Evolutionary conservation across 2,888 invertebrate genomes (phyloP).

Genomic region (Athalia cordata): DNA sequence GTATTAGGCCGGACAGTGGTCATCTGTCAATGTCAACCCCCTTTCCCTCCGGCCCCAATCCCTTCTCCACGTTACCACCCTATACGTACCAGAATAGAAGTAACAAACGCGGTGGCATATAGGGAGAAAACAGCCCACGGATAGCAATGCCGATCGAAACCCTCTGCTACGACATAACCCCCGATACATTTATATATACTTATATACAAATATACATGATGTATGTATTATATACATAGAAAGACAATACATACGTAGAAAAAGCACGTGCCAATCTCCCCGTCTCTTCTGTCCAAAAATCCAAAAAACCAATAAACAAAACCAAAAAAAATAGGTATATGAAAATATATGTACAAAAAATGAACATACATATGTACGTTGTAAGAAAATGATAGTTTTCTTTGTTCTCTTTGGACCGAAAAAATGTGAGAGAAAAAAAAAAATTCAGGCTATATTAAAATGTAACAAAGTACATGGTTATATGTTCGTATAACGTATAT

Average conservation of each 20-base stretch:
- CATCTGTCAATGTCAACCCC: slow-evolving; percentile 69
- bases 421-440: background rate
- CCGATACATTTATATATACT: no score
- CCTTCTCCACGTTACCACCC: slow-evolving; percentile 46
- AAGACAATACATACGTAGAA: slow-evolving; percentile 21
- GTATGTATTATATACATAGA: no score
- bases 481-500: no score
- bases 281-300: slow-evolving; percentile 17
- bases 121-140: slow-evolving; percentile 33
- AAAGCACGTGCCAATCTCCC: slow-evolving; percentile 68
- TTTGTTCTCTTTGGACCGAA: no score
- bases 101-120: slow-evolving; percentile 50
- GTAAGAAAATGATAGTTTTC: no score
- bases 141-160: slow-evolving; percentile 62
- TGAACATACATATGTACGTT: no score
- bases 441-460: background rate
- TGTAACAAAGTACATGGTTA: no score
- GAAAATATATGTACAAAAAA: no score
- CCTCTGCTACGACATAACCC: slow-evolving; percentile 43
- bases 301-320: no score
- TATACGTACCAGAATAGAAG: slow-evolving; percentile 56
- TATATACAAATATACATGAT: no score
- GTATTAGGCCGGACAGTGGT: slow-evolving; percentile 65
- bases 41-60: slow-evolving; percentile 6
- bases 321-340: no score